Evolutionary conservation across 1,140 invertebrate species (phyloP).

Genomic region (Euura saliciscinereae): DNA sequence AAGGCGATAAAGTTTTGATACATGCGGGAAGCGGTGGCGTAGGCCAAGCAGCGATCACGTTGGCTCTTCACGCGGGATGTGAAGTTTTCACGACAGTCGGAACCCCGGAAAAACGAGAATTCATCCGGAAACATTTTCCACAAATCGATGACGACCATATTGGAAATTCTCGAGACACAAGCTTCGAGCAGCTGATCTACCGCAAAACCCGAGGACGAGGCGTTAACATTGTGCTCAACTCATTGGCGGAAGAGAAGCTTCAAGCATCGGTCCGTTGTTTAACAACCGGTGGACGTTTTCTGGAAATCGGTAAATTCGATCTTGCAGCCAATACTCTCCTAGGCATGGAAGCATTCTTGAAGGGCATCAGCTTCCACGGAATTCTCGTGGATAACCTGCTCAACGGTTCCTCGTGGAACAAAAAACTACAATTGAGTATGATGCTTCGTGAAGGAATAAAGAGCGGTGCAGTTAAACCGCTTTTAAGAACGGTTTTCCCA

Average conservation of each 20-base stretch:
- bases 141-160: conserved; percentile 71
- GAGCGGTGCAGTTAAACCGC: conserved; percentile 57
- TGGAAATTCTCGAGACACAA: conserved; percentile 72
- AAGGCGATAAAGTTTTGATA: conserved; percentile 72
- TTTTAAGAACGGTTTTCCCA: conserved; percentile 54
- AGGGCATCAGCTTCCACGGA: conserved; percentile 82
- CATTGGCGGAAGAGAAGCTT: conserved; percentile 78
- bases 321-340: conserved; percentile 68
- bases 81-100: conserved; percentile 76
- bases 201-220: conserved; percentile 67
- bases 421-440: conserved; percentile 36
- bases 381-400: conserved; percentile 74
- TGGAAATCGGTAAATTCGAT: conserved; percentile 83
- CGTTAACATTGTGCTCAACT: conserved; percentile 81
- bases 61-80: conserved; percentile 70
- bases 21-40: conserved; percentile 81
- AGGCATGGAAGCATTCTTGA: conserved; percentile 78
- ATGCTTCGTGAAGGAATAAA: conserved; percentile 62
- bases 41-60: conserved; percentile 78
- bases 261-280: conserved; percentile 81
- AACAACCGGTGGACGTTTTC: conserved; percentile 68
- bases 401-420: conserved; percentile 39
- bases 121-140: conserved; percentile 71
- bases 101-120: conserved; percentile 72
- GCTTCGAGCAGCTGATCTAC: conserved; percentile 75